Base-by-base conservation (phyloP, 2,888 invertebrate genomes). In the Drosophila kuntzei region DNA sequence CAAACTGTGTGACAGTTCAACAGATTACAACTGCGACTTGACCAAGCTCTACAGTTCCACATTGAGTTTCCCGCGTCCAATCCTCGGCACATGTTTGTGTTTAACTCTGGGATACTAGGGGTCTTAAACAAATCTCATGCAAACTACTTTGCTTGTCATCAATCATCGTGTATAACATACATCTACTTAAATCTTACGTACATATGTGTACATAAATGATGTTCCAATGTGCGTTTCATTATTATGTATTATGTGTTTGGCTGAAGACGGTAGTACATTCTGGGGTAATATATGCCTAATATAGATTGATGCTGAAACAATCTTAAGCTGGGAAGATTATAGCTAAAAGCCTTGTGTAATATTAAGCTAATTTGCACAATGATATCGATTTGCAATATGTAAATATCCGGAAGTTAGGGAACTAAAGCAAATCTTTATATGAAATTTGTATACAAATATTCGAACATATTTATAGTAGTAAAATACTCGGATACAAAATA, bases 121-220 rank as follows among this genome's bases (percentile, higher is more conserved):
- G 70, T 71, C 77, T 79, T 69, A 69, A 47, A 54, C 59, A 49
- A 69, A 77, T 70, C 68, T 73, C 80, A 76, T 69, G 69, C 89
- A 71, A 88, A 85, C 83, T 79, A 63, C 55, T 64, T 73, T 69
- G 72, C 70, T 53, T 68, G 64, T 70, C 89, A 85, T 85, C 85
- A 85, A 85, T 85, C 85, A 85, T 85, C 58, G 57, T 65, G 54
- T 54, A 22, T 14, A 14, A 36, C 51, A 55, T 29, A 60, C 44
- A 25, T 34, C 32, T 29, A 53, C 44, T 32, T 27, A 29, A 51
- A 29, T 29, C 41, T 20, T 22, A 44, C 12, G 14, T 27, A 25
- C 20, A 16, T 22, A 50, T 16, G 25, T 27, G 34, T 36, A 37
- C 55, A 16, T 53, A 55, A 55, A 47, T 43, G 55, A 8, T 55